Conservation (phyloP, 2,797 vertebrate species). For the Syndactyla subalaris region DNA sequence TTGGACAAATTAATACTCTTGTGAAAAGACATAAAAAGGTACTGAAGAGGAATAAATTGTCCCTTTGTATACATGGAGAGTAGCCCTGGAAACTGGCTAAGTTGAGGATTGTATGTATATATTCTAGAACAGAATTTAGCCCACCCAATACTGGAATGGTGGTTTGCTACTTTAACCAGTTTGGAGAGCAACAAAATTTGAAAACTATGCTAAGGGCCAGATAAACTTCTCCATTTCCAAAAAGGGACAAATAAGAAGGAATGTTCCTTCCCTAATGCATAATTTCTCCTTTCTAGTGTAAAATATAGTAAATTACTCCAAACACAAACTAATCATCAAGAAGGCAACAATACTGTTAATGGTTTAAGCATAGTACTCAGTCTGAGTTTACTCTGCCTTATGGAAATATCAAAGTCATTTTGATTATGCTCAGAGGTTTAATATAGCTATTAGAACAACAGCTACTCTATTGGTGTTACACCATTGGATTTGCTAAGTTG, state of each 20-base stretch:
- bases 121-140: background rate
- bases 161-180: slow-evolving; percentile 15
- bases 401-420: slow-evolving; percentile 65
- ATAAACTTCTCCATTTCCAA: slow-evolving; percentile 63
- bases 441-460: slow-evolving; percentile 64
- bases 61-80: background rate
- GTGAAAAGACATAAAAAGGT: background rate
- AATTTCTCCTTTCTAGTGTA: slow-evolving; percentile 55
- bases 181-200: slow-evolving; percentile 32
- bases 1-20: background rate
- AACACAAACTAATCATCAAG: slow-evolving; percentile 61
- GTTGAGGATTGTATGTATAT: background rate
- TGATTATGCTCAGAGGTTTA: slow-evolving; percentile 62
- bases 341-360: slow-evolving; percentile 65
- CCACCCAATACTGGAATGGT: background rate
- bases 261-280: slow-evolving; percentile 39
- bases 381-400: slow-evolving; percentile 59
- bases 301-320: slow-evolving; percentile 62
- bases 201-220: slow-evolving; percentile 43
- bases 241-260: slow-evolving; percentile 64
- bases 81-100: background rate
- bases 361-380: slow-evolving; percentile 38
- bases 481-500: slow-evolving; percentile 49
- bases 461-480: slow-evolving; percentile 25
- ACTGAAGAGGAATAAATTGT: background rate